These are phyloP conservation scores for Pasiphila rectangulata DNA, from an alignment of 2,888 invertebrate species.

Conservation along the genomic window DNA sequence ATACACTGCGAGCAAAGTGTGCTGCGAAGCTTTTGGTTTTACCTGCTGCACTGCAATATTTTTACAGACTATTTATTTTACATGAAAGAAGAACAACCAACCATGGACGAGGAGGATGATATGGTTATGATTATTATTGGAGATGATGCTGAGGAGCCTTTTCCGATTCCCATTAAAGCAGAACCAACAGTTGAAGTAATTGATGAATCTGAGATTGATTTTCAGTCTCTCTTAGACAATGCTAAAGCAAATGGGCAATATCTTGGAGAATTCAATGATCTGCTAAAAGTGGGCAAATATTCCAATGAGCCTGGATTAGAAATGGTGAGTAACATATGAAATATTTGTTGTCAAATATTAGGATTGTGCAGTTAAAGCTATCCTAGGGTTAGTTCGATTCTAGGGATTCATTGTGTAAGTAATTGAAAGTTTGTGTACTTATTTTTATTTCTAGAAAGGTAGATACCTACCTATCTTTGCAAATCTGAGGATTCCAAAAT, in stretches of 20 bases:
- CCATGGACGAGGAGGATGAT: constrained; percentile 46
- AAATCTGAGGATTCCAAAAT: too few relatives aligned
- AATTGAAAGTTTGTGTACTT: too few relatives aligned
- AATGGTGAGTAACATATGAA: background rate
- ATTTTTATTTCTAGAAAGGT: background rate
- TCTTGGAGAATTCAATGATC: background rate
- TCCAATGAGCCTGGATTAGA: background rate
- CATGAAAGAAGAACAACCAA: too few relatives aligned
- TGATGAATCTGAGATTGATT: constrained; percentile 22
- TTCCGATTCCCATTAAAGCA: constrained; percentile 32
- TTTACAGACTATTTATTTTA: too few relatives aligned
- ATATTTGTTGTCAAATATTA: too few relatives aligned
- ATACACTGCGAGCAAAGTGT: background rate
- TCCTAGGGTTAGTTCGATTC: too few relatives aligned
- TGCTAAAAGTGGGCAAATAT: background rate
- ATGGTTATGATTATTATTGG: constrained; percentile 47
- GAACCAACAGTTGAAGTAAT: constrained; percentile 37
- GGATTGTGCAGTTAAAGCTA: background rate
- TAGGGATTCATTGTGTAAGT: too few relatives aligned
- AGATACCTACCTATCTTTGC: background rate
- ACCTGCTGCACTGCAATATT: too few relatives aligned
- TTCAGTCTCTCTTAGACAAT: constrained; percentile 42
- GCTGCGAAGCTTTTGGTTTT: too few relatives aligned
- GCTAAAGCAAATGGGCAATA: constrained; percentile 45
- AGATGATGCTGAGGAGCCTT: constrained; percentile 28